Conservation (phyloP, 1,140 invertebrate genomes). For the Drosophila kurseongensis region DNA sequence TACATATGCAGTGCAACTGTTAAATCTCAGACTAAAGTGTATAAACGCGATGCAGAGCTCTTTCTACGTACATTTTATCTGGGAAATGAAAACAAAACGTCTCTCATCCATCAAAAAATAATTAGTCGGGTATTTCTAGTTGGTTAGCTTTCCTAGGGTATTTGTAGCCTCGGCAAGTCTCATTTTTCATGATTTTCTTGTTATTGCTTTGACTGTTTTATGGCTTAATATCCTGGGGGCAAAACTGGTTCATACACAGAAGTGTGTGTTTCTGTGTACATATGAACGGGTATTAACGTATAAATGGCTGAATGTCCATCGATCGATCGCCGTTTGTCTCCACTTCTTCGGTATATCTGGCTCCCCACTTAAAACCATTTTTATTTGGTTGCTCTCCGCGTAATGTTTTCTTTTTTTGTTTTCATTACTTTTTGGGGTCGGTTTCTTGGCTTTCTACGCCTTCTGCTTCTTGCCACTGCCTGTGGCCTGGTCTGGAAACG, state of each 20-base stretch:
- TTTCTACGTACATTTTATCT: background rate
- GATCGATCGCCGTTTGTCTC: conserved; percentile 56
- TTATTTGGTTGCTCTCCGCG: conserved; percentile 14
- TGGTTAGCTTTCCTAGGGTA: conserved; percentile 11
- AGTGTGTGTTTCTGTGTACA: conserved; percentile 14
- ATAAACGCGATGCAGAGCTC: background rate
- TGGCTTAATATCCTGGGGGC: conserved; percentile 74
- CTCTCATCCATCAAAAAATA: conserved; percentile 1
- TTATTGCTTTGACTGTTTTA: conserved; percentile 57
- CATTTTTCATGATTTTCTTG: conserved; percentile 34
- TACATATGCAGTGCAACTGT: background rate
- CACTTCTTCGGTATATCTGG: conserved; percentile 26
- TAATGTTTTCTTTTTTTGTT: conserved; percentile 34
- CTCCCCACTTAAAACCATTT: conserved; percentile 37
- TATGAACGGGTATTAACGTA: conserved; percentile 33
- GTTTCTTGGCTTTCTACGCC: conserved; percentile 41
- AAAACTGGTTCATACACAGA: conserved; percentile 67
- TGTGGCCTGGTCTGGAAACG: conserved; percentile 41
- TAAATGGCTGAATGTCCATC: conserved; percentile 34
- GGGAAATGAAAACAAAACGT: background rate
- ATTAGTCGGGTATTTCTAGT: conserved; percentile 4
- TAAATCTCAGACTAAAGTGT: background rate
- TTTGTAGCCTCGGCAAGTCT: conserved; percentile 13
- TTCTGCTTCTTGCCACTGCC: conserved; percentile 3
- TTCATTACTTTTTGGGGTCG: conserved; percentile 45